Evolutionary conservation across 2,113 vertebrate genomes (phyloP).

Genomic region (Hippocampus zosterae): DNA sequence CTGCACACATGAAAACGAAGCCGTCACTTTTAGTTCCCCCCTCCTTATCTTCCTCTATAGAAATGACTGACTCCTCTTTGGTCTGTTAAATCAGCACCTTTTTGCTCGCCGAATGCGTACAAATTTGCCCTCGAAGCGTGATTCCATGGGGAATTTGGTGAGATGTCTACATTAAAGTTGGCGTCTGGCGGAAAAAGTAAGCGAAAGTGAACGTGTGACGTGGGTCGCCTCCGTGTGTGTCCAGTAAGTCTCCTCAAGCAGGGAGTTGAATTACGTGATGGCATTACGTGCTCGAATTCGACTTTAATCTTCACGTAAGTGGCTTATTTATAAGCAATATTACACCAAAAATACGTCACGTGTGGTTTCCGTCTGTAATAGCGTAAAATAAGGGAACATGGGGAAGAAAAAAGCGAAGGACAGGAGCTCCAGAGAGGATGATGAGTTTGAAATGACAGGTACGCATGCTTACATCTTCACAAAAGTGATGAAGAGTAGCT

Average conservation of each 20-base stretch:
- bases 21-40: conserved; percentile 20
- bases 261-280: not conserved
- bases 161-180: conserved; percentile 11
- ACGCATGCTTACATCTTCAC: conserved; percentile 5
- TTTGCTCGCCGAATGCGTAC: not conserved
- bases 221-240: conserved; percentile 8
- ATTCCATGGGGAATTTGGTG: not conserved
- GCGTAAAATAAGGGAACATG: conserved; percentile 52
- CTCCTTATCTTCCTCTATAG: not conserved
- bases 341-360: not conserved
- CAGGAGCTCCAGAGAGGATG: conserved; percentile 48
- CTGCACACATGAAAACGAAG: conserved; percentile 13
- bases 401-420: conserved; percentile 71
- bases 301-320: not conserved
- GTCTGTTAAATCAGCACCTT: not conserved
- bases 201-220: conserved; percentile 28
- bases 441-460: conserved; percentile 63
- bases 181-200: conserved; percentile 10
- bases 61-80: conserved; percentile 36
- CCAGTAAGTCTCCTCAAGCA: conserved; percentile 34
- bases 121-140: not conserved
- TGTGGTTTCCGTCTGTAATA: not conserved
- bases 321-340: conserved; percentile 1
- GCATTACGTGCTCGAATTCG: not conserved
- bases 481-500: not conserved